Conservation (phyloP, 2,113 vertebrate genomes). For the Nannobrachium achirus region DNA sequence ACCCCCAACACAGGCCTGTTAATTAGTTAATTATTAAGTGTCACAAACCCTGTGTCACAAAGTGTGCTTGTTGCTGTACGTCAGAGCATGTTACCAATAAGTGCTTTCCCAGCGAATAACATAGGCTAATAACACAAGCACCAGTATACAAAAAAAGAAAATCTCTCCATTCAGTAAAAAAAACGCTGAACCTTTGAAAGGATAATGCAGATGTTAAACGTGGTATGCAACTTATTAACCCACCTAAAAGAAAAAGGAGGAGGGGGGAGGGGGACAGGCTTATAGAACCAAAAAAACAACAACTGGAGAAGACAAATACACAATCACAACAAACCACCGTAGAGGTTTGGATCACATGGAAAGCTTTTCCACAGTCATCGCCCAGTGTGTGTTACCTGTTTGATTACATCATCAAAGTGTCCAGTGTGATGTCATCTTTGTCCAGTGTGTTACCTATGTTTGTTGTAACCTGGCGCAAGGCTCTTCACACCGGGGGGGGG, state of each 20-base stretch:
- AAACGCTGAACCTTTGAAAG: not conserved
- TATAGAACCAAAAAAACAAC: not conserved
- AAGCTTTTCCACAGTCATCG: not conserved
- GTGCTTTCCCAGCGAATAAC: slow-evolving; percentile 26
- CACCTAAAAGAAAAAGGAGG: too few species aligned
- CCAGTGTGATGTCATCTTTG: slow-evolving; percentile 24
- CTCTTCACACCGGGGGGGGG: not conserved
- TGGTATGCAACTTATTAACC: not conserved
- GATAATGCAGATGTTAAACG: slow-evolving; percentile 2
- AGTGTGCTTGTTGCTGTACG: not conserved
- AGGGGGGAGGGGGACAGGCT: slow-evolving; percentile 1
- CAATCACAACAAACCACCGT: not conserved
- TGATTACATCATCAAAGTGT: slow-evolving; percentile 13
- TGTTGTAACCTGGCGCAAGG: not conserved
- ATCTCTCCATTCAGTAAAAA: slow-evolving; percentile 11
- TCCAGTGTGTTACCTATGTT: slow-evolving; percentile 66
- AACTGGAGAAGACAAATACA: slow-evolving; percentile 5
- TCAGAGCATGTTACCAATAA: slow-evolving; percentile 4
- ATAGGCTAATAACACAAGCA: slow-evolving; percentile 24
- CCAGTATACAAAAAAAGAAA: slow-evolving; percentile 8
- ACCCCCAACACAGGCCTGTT: too few species aligned
- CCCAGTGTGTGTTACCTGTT: slow-evolving; percentile 1
- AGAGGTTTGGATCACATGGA: not conserved
- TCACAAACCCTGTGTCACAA: slow-evolving; percentile 1
- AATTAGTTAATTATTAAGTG: not conserved